These are phyloP conservation scores for Sinohyriopsis cumingii DNA, from an alignment of 2,888 invertebrate species.

Conservation along the genomic window DNA sequence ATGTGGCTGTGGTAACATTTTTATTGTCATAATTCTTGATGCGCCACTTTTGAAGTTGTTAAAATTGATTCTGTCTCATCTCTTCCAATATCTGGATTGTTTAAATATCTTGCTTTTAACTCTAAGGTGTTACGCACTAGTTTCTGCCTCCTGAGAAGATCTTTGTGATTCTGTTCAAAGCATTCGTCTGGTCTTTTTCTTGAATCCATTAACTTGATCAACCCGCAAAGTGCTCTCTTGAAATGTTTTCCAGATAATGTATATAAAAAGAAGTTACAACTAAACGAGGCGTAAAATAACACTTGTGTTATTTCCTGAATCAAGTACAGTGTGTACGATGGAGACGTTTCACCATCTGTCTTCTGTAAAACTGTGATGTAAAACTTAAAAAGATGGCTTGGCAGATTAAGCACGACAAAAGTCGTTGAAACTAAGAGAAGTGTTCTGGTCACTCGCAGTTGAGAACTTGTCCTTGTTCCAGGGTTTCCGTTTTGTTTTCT, in stretches of 20 bases:
- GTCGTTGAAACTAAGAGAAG: conserved; percentile 56
- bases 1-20: no score
- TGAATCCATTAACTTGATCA: conserved; percentile 12
- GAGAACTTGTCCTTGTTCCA: conserved; percentile 24
- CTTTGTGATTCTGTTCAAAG: no score
- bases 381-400: conserved; percentile 55
- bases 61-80: no score
- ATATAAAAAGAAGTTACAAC: conserved; percentile 53
- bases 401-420: conserved; percentile 60
- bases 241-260: conserved; percentile 50
- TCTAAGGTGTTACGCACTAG: no score
- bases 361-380: conserved; percentile 11
- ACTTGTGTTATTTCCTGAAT: conserved; percentile 42
- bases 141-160: no score
- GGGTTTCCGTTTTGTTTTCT: conserved; percentile 2
- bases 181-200: no score
- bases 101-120: no score
- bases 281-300: conserved; percentile 49
- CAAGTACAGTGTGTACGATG: conserved; percentile 12
- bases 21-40: no score
- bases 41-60: no score
- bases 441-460: conserved; percentile 52
- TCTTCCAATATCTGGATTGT: no score
- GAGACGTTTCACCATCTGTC: no score
- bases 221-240: conserved; percentile 29